These are phyloP conservation scores for Brachyopa scutellaris DNA, from an alignment of 2,888 invertebrate genomes.

Conservation along the genomic window DNA sequence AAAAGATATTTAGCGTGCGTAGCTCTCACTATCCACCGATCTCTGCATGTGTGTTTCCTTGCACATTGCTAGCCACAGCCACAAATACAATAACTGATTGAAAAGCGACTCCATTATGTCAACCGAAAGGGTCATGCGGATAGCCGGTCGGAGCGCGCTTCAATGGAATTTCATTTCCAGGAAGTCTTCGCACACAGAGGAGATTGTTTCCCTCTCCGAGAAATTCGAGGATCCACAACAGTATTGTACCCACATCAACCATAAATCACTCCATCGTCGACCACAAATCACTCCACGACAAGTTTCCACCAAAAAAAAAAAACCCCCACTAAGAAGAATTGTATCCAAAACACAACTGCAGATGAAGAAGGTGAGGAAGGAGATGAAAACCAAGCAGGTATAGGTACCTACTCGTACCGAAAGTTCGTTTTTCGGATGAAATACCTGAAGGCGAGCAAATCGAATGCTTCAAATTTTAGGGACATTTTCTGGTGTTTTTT, in stretches of 20 bases:
- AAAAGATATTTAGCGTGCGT: no score
- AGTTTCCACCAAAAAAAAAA: slow-evolving; percentile 56
- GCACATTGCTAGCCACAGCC: background rate
- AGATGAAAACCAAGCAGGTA: background rate
- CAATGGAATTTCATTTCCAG: slow-evolving; percentile 51
- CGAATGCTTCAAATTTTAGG: slow-evolving; percentile 73
- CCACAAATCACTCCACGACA: slow-evolving; percentile 74
- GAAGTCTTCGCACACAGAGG: slow-evolving; percentile 42
- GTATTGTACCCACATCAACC: slow-evolving; percentile 70
- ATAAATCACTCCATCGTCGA: slow-evolving; percentile 73
- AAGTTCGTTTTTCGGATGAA: slow-evolving; percentile 58
- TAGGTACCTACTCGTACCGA: slow-evolving; percentile 7
- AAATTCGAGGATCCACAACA: slow-evolving; percentile 38
- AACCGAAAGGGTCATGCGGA: slow-evolving; percentile 42
- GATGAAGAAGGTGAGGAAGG: background rate
- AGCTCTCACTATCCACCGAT: background rate
- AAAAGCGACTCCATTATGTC: slow-evolving; percentile 65
- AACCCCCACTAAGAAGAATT: slow-evolving; percentile 8
- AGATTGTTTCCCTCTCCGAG: slow-evolving; percentile 5
- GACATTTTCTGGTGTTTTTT: slow-evolving; percentile 40
- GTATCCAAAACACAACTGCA: slow-evolving; percentile 20
- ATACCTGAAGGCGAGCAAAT: slow-evolving; percentile 74
- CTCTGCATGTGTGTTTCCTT: background rate
- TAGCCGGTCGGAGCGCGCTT: slow-evolving; percentile 26
- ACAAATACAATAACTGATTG: slow-evolving; percentile 33